Evolutionary conservation across 2,113 vertebrate species (phyloP).

Genomic region (Nannospalax galili): DNA sequence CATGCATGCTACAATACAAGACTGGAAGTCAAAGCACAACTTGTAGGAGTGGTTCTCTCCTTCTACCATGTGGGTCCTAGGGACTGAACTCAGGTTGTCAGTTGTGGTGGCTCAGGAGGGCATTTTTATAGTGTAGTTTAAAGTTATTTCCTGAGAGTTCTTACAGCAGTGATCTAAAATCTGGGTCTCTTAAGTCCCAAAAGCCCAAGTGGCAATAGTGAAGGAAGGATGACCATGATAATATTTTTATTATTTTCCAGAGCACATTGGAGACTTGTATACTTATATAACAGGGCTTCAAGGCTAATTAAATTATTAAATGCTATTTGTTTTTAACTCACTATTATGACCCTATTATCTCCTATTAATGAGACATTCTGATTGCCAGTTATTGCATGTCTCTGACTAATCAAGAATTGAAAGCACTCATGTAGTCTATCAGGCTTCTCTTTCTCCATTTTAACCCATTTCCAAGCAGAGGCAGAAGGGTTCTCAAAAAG

Average conservation of each 20-base stretch:
- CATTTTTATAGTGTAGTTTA: neutral
- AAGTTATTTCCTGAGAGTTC: neutral
- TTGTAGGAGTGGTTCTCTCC: neutral
- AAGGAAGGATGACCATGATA: neutral
- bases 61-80: neutral
- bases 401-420: neutral
- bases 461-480: neutral
- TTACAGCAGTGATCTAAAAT: neutral
- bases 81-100: neutral
- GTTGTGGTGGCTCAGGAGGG: neutral
- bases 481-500: neutral
- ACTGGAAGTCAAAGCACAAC: neutral
- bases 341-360: neutral
- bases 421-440: neutral
- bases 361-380: neutral
- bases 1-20: fast-evolving
- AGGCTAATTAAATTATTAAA: neutral
- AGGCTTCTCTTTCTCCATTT: neutral
- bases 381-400: neutral
- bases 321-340: neutral
- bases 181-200: neutral
- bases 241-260: neutral
- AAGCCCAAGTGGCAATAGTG: neutral
- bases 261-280: neutral
- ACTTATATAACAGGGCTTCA: neutral